These are phyloP conservation scores for Plotosus lineatus DNA, from an alignment of 2,113 vertebrate species.

Conservation along the genomic window DNA sequence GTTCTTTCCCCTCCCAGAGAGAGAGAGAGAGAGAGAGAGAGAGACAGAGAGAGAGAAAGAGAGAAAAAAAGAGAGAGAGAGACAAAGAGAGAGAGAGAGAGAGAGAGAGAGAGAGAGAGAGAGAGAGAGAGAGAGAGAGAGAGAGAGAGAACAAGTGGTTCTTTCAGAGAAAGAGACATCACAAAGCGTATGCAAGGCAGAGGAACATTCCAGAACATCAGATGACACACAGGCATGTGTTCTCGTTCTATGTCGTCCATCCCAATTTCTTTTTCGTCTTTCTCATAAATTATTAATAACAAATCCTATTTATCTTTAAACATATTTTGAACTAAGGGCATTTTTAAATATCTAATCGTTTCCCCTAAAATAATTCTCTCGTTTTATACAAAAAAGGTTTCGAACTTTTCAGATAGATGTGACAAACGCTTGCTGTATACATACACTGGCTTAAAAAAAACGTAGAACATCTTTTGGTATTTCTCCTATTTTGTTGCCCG, in stretches of 20 bases:
- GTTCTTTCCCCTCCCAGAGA: background rate
- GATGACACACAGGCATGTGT: constrained; percentile 47
- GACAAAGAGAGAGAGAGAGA: background rate
- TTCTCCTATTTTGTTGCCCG: too few species aligned
- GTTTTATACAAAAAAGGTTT: too few species aligned
- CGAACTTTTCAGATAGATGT: too few species aligned
- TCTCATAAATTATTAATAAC: background rate
- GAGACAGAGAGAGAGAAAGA: too few species aligned
- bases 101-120: background rate
- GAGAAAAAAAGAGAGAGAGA: too few species aligned
- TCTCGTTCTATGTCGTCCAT: background rate
- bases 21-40: too few species aligned
- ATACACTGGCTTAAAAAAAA: too few species aligned
- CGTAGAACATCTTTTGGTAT: too few species aligned
- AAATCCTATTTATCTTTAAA: background rate
- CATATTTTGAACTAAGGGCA: background rate
- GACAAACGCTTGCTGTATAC: too few species aligned
- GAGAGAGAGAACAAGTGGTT: constrained; percentile 37
- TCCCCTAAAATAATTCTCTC: too few species aligned
- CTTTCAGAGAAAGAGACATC: constrained; percentile 52
- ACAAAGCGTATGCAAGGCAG: constrained; percentile 19
- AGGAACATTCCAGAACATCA: constrained; percentile 45
- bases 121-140: constrained; percentile 16
- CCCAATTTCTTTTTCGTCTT: background rate
- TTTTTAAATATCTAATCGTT: too few species aligned